Evolutionary conservation across 1,140 invertebrate species (phyloP), one percentile per base, ranked within the genome.

Genomic region (Triops longicaudatus): DNA sequence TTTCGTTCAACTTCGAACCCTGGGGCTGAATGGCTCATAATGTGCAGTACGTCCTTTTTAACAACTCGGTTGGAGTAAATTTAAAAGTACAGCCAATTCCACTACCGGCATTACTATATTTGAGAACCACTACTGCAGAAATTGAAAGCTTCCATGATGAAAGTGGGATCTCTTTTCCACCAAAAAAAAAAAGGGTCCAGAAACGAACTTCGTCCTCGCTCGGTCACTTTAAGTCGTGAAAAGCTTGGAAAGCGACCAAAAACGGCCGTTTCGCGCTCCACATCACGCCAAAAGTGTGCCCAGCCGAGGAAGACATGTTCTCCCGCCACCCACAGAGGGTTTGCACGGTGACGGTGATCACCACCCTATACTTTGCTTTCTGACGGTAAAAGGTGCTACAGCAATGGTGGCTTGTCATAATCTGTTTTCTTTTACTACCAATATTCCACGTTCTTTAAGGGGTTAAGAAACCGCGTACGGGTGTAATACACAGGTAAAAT

Each of bases 201-300:
- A 37, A 37, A n/a, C 2, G 31, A 37, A 37, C 31, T 37, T 37
- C 31, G 31, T 37, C 2, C 31, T 37, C 31, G 7, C 31, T 37
- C 31, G 31, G 31, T 37, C 31, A 14, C 50, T 7, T 22, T 17
- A 63, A 63, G 3, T 63, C 50, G 50, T 63, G 22, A 63, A 63
- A 63, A 22, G 50, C 50, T 63, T 63, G 50, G 50, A 63, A 22
- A 63, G 22, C 17, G 50, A 63, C 50, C 50, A 63, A 63, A 63
- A 63, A 63, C 50, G 50, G 50, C 50, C 50, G 50, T 63, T 63
- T 63, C 50, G 50, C 50, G 50, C 50, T 63, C 22, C 31, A 37
- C 31, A 37, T 37, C 31, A 37, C 31, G 31, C 31, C 31, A 37
- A 37, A 37, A 37, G 31, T 37, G 31, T 37, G 7, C 31, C 31